These are phyloP conservation scores for Drosophila pseudoananassae DNA, from an alignment of 1,140 invertebrate genomes.

Conservation along the genomic window DNA sequence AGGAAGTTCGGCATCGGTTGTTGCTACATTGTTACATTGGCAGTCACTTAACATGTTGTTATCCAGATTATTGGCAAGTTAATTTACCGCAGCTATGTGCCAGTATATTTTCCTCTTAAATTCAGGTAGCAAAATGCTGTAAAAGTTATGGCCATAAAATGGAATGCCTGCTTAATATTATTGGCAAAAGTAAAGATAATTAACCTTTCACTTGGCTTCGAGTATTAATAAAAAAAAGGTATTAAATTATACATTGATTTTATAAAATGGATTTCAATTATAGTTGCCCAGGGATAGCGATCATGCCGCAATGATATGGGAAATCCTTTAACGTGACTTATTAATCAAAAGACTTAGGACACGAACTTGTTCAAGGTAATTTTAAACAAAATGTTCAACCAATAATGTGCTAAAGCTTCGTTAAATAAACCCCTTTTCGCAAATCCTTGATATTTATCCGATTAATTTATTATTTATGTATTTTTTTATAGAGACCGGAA, in stretches of 20 bases:
- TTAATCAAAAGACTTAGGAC: conserved; percentile 39
- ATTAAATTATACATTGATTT: conserved; percentile 29
- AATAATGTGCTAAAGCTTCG: too few relatives aligned
- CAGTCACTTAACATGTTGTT: conserved; percentile 48
- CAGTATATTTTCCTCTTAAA: conserved; percentile 6
- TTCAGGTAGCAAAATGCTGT: conserved; percentile 25
- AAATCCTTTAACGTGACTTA: neutral
- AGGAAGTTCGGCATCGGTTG: conserved; percentile 28
- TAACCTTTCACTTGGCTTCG: conserved; percentile 35
- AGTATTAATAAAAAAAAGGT: conserved; percentile 28
- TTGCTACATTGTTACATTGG: conserved; percentile 5
- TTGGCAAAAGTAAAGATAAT: conserved; percentile 29
- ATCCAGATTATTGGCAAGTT: conserved; percentile 42
- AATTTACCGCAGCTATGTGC: conserved; percentile 16
- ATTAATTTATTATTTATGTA: conserved; percentile 30
- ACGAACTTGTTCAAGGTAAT: conserved; percentile 26
- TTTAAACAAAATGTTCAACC: too few relatives aligned
- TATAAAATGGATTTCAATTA: neutral
- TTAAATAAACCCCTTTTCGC: neutral
- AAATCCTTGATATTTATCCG: conserved; percentile 23
- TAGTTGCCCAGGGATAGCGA: neutral
- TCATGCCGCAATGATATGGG: neutral
- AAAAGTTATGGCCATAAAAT: conserved; percentile 20
- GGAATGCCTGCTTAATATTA: conserved; percentile 33
- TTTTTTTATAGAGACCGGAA: neutral